Base-by-base conservation (phyloP, 2,113 vertebrate species). In the Salvelinus namaycush region DNA sequence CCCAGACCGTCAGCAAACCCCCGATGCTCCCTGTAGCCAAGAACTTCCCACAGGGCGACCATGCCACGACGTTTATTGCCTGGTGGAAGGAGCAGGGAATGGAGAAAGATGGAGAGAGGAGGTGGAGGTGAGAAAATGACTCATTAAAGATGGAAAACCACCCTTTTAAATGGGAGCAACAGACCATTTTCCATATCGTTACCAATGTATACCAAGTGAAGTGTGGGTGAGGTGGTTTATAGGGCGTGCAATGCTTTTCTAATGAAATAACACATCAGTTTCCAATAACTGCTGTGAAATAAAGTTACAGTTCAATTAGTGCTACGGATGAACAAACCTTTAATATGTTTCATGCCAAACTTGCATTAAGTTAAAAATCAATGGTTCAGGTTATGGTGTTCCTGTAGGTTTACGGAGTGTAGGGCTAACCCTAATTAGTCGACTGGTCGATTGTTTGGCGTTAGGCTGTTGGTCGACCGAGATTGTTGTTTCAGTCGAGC, bases 1-100 rank as follows among this genome's bases (percentile, higher is more conserved):
- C 93, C 97, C 97, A 99, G 68, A 97, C 87, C 1, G 91, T 86
- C 34, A 98, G 89, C 20, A 70, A 89, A 31, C 98, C 98, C 44
- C 95, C 94, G 12, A 97, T 86, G 5, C 94, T 91, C 68, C 94
- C 97, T 5, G 95, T 95, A 79, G 96, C 96, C 90, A 99, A 87
- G 85, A 95, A 95, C 44, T 83, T 89, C 22, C 96, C 96, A 86
- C 96, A 97, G 0, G 96, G 95, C 83, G 97, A 99, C 98, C 98
- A 99, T 76, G 91, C 87, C 78, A 97, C 93, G 81, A 97, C 89
- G 83, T 96, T 99, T 78, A 98, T 81, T 27, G 93, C 89, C 98
- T 99, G 87, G 75, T 65, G 64, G 76, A 49, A 48, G 12, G 18
- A 54, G 22, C 18, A 9, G 3, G 1, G 31, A 13, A 6, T 27